Conservation (phyloP, 2,797 vertebrate species). For the Lophotriccus pileatus region DNA sequence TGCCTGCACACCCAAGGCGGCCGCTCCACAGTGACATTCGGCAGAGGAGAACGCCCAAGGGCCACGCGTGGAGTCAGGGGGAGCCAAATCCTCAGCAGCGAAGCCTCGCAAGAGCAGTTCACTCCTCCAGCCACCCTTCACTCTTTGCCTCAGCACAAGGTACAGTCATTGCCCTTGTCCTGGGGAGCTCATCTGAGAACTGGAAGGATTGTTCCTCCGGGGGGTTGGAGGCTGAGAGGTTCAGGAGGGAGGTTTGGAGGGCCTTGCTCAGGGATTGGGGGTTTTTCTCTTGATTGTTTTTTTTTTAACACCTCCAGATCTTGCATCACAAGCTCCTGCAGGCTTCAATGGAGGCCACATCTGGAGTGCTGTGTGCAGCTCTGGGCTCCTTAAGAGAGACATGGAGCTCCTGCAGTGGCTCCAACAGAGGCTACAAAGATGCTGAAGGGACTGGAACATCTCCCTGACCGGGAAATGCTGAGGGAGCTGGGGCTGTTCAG, state of each 20-base stretch:
- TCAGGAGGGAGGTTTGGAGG: background rate
- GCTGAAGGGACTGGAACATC: background rate
- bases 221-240: fast-evolving
- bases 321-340: background rate
- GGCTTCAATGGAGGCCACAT: background rate
- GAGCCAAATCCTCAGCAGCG: background rate
- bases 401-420: background rate
- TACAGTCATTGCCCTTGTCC: background rate
- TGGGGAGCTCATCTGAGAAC: background rate
- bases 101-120: background rate
- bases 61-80: fast-evolving
- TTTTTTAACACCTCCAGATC: background rate
- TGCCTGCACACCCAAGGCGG: background rate
- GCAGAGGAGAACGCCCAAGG: background rate
- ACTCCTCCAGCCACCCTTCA: background rate
- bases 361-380: background rate
- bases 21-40: fast-evolving
- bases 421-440: background rate
- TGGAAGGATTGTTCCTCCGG: background rate
- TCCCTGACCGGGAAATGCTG: background rate
- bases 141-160: background rate
- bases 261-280: background rate
- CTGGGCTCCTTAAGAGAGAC: background rate
- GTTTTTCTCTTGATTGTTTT: fast-evolving
- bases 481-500: background rate